Base-by-base conservation (phyloP, 2,888 invertebrate species). In the Cordilura impudica region DNA sequence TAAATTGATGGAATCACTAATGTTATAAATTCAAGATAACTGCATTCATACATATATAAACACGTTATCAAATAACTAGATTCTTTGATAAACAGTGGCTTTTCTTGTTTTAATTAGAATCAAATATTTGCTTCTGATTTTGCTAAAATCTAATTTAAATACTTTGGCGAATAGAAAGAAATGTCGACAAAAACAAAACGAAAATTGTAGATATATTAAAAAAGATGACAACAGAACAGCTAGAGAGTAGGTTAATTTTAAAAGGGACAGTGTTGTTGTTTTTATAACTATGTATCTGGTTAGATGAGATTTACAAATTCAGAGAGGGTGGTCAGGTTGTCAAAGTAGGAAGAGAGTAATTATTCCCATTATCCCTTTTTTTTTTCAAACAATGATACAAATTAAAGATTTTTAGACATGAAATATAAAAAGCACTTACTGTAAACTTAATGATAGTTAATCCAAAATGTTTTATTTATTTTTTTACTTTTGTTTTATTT, bases 161-260 rank as follows among this genome's bases (percentile, higher is more conserved):
- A 74, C 54, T 71, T 47, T 51, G 7, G 35, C 67, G 18, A 45
- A 14, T 14, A 75, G 60, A 78, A 65, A 49, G 53, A 65, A 78
- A 70, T 45, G 63, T 53, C 51, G 60, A 78, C 73, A 54, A 78
- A 73, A 78, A 79, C 79, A 79, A n/a, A n/a, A n/a, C n/a, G 6
- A 79, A 79, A 79, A 79, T 75, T 75, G 79, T 75, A 75, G 79
- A 54, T 63, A 43, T 39, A 63, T 18, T 12, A 56, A 21, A 56
- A 14, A 67, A 67, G 4, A 19, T 12, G 10, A 45, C 10, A 39
- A 31, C 21, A 47, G 16, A 51, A 54, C n/a, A 56, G 26, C 4
- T 23, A 31, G 18, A 26, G 1, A 26, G 29, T 1, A 61, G 18
- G 26, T 16, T 16, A 7, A 29, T 3, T 8, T n/a, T 12, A 39